Evolutionary conservation across 2,797 vertebrate genomes (phyloP), one percentile per base, ranked within the genome.

Genomic region (Cryptoprocta ferox): DNA sequence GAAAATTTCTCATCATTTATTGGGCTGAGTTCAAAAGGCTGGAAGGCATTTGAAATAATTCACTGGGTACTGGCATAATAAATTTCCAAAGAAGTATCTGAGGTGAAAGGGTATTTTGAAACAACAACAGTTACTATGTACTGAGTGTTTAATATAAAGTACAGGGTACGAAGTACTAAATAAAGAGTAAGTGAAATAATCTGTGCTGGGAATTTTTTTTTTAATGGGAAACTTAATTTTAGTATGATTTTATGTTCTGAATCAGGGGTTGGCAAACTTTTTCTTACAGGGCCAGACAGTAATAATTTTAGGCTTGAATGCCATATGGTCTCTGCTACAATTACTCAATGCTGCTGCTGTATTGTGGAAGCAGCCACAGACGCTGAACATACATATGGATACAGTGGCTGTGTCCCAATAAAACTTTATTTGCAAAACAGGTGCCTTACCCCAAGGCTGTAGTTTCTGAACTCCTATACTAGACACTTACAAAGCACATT

Each of bases 31-130:
- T 63, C 94, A 93, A 95, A 86, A 96, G 83, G 79, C 56, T 87
- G 61, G 76, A 71, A 96, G 71, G 88, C 14, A 78, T 85, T 68
- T 84, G 48, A 71, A 96, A 93, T 83, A 91, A 94, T 92, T 97
- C 88, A 80, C 65, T 73, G 73, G 50, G 35, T 81, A 86, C 59
- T 70, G 53, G 28, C 8, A 7, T 83, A 90, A 32, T 61, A 91
- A 59, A 53, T 93, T 61, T 76, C 91, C 71, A 61, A 48, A 89
- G 81, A 90, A 45, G 50, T 65, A 90, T 39, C 14, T 79, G 59
- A 96, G 61, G 63, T 79, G 63, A 88, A 92, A 56, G 15, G 59
- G 26, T 88, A 68, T 93, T 97, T 10, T 73, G 45, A 82, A 90
- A 85, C 8, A 79, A 70, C 14, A 30, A 39, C 30, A 48, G 85